Percentiles rank a stretch among this genome's conserved stretches.
Conservation (phyloP, 1,140 invertebrate species). For the Diabrotica virgifera region DNA sequence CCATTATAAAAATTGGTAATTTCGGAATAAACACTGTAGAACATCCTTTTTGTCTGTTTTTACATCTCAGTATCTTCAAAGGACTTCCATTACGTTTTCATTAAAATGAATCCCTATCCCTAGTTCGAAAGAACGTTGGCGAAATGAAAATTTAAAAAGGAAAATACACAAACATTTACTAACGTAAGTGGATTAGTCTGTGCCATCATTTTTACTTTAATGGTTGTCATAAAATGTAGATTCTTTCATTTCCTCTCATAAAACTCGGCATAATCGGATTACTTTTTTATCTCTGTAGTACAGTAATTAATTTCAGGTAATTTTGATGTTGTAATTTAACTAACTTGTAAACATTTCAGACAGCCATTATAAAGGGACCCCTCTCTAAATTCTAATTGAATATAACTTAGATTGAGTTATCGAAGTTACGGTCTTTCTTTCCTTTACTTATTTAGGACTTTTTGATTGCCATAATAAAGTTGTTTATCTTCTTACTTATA, state of each 20-base stretch:
- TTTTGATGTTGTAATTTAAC: slow-evolving; percentile 1
- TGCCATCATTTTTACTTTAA: slow-evolving; percentile 1
- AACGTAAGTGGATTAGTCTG: slow-evolving; percentile 2
- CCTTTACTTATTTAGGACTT: neutral
- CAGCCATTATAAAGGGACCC: neutral
- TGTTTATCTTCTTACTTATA: too few relatives aligned
- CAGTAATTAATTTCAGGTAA: slow-evolving; percentile 3
- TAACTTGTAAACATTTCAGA: neutral
- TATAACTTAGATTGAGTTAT: neutral
- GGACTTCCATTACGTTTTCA: neutral
- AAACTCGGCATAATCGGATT: neutral
- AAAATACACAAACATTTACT: slow-evolving; percentile 3
- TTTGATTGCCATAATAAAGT: too few relatives aligned
- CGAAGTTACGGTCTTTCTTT: neutral
- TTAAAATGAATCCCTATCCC: neutral
- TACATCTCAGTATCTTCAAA: neutral
- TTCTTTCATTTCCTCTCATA: neutral
- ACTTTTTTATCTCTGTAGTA: neutral
- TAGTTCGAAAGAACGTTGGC: neutral
- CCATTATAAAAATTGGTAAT: too few relatives aligned
- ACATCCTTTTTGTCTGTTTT: too few relatives aligned
- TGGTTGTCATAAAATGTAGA: slow-evolving; percentile 2
- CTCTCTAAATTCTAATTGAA: neutral
- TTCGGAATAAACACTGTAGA: too few relatives aligned
- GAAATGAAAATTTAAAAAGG: neutral